These are phyloP conservation scores for Scaptomyza pallida DNA, from an alignment of 1,140 invertebrate genomes.

Conservation along the genomic window DNA sequence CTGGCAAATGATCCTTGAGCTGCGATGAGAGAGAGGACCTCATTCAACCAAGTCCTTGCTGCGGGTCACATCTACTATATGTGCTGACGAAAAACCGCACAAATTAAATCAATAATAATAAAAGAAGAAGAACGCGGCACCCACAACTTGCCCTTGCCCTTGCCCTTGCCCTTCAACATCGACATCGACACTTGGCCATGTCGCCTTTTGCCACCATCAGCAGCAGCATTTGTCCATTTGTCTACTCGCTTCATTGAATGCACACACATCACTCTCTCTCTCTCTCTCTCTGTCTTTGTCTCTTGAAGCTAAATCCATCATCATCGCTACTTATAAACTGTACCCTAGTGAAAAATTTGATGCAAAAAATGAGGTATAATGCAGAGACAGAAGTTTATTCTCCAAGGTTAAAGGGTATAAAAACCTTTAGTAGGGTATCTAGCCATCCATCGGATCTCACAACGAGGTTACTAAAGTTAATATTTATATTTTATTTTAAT, in stretches of 20 bases:
- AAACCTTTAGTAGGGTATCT: too few species aligned
- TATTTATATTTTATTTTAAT: too few species aligned
- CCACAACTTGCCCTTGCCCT: constrained; percentile 20
- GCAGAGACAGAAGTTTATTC: too few species aligned
- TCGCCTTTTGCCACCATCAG: constrained; percentile 29
- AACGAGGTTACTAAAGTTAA: too few species aligned
- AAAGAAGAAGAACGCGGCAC: background rate
- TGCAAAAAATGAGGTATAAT: background rate
- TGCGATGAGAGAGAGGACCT: constrained; percentile 12
- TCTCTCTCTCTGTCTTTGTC: constrained; percentile 1
- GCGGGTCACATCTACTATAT: constrained; percentile 46
- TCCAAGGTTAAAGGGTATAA: too few species aligned
- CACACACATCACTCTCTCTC: constrained; percentile 2
- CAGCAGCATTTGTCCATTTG: constrained; percentile 3
- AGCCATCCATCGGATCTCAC: too few species aligned
- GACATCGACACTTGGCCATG: constrained; percentile 54
- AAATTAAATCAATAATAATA: constrained; percentile 61
- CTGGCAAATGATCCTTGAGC: constrained; percentile 70
- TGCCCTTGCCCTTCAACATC: constrained; percentile 18
- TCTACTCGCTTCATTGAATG: constrained; percentile 35
- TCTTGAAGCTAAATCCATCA: constrained; percentile 8
- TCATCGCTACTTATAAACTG: background rate
- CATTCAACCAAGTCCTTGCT: constrained; percentile 48
- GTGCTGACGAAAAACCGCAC: constrained; percentile 34
- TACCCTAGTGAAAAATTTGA: background rate